Percentiles rank a stretch among this genome's conserved stretches.
phyloP scores from a whole-genome alignment of 2,888 invertebrate species.

The Aleiodes leptofemur region DNA sequence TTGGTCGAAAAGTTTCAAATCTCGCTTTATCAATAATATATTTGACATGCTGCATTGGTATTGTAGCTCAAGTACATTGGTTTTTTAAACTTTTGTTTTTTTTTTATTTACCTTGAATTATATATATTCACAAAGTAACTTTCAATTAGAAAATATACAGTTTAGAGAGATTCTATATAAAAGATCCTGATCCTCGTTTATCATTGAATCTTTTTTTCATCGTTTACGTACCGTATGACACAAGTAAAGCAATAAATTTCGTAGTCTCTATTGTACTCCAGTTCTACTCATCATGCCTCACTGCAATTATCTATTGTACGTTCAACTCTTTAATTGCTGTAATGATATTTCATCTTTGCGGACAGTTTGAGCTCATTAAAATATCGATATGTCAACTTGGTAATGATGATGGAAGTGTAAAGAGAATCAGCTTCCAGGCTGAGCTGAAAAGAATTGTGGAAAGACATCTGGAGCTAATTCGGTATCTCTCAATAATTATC shows the following conservation, averaged over 20 bases:
- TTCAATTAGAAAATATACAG: background rate
- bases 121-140: background rate
- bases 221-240: conserved; percentile 36
- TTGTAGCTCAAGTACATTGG: conserved; percentile 28
- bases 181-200: conserved; percentile 20
- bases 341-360: conserved; percentile 51
- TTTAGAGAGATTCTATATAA: conserved; percentile 12
- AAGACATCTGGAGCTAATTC: conserved; percentile 46
- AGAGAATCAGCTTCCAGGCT: conserved; percentile 37
- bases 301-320: conserved; percentile 34
- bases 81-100: too few relatives aligned
- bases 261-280: conserved; percentile 45
- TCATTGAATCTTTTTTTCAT: conserved; percentile 15
- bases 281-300: conserved; percentile 36
- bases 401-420: conserved; percentile 27
- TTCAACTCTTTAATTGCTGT: conserved; percentile 46
- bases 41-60: conserved; percentile 45
- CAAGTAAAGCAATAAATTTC: conserved; percentile 30
- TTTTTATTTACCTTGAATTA: conserved; percentile 4
- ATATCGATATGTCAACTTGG: conserved; percentile 42
- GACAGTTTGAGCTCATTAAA: conserved; percentile 48
- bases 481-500: conserved; percentile 37
- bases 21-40: conserved; percentile 55
- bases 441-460: conserved; percentile 37
- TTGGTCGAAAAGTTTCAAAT: conserved; percentile 54